These are phyloP conservation scores for Ailuropoda melanoleuca DNA, from an alignment of 2,113 vertebrate genomes.

Conservation along the genomic window DNA sequence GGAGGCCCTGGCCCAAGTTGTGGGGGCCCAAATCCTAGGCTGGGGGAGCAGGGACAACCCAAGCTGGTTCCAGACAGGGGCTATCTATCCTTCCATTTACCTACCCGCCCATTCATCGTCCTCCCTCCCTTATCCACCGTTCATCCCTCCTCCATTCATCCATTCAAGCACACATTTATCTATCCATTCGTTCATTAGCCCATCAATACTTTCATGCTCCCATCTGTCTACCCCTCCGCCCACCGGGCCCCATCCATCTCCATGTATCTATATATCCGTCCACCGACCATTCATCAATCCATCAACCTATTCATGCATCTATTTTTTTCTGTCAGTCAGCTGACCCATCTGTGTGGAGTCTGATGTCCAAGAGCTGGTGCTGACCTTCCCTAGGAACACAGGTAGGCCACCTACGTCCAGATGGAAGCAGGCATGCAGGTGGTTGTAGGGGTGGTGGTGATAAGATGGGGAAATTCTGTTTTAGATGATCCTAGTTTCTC, in stretches of 20 bases:
- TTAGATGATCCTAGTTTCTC: accelerated
- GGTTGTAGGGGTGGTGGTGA: accelerated
- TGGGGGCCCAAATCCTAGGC: background rate
- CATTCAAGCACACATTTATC: background rate
- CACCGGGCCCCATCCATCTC: background rate
- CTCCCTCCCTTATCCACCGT: background rate
- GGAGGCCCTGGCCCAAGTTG: background rate
- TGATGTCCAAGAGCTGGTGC: background rate
- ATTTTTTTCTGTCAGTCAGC: background rate
- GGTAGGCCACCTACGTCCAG: accelerated
- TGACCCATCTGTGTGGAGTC: background rate
- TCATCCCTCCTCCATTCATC: background rate
- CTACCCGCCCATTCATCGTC: no score
- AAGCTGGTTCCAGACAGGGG: background rate
- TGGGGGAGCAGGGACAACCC: no score
- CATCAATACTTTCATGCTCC: background rate
- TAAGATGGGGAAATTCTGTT: accelerated
- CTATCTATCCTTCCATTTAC: accelerated
- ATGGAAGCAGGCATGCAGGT: background rate
- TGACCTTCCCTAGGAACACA: accelerated
- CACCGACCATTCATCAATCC: background rate
- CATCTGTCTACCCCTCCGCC: background rate
- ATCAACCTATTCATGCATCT: background rate
- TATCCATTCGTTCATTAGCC: background rate
- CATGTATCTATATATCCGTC: background rate